phyloP scores from a whole-genome alignment of 2,888 invertebrate genomes.

The Cordilura impudica region DNA sequence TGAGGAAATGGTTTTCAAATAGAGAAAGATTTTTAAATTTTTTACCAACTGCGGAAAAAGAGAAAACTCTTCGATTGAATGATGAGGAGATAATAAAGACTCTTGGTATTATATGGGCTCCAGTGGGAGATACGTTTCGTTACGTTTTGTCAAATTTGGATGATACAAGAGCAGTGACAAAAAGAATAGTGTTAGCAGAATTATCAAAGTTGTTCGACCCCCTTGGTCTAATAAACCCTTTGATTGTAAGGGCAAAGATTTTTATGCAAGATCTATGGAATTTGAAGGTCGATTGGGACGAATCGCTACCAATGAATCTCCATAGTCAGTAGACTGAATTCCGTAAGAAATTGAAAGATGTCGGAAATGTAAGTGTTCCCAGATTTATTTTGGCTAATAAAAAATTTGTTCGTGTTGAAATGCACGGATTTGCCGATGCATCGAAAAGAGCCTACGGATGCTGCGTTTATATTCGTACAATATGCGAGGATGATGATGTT shows the following conservation, averaged over 20 bases:
- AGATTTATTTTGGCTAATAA: conserved; percentile 3
- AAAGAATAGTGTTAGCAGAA: conserved; percentile 30
- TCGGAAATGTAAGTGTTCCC: conserved; percentile 15
- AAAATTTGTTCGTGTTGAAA: background rate
- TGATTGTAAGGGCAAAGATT: conserved; percentile 44
- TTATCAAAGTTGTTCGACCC: conserved; percentile 47
- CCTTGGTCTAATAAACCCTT: conserved; percentile 35
- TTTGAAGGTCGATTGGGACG: conserved; percentile 40
- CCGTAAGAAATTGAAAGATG: background rate
- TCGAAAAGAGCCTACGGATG: conserved; percentile 46
- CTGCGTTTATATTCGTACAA: conserved; percentile 31
- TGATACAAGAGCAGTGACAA: conserved; percentile 20
- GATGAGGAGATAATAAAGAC: conserved; percentile 48
- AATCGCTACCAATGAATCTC: conserved; percentile 13
- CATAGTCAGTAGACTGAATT: conserved; percentile 36
- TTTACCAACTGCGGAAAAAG: conserved; percentile 22
- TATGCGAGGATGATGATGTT: conserved; percentile 16
- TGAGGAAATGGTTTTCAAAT: conserved; percentile 60
- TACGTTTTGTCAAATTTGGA: too few species aligned
- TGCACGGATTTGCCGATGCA: conserved; percentile 51
- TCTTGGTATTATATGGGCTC: too few species aligned
- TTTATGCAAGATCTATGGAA: conserved; percentile 52
- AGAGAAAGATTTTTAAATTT: conserved; percentile 9
- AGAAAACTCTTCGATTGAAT: conserved; percentile 27
- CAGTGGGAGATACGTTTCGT: too few species aligned